Evolutionary conservation across 2,113 vertebrate genomes (phyloP), one percentile per base, ranked within the genome.

Genomic region (Podiceps cristatus): DNA sequence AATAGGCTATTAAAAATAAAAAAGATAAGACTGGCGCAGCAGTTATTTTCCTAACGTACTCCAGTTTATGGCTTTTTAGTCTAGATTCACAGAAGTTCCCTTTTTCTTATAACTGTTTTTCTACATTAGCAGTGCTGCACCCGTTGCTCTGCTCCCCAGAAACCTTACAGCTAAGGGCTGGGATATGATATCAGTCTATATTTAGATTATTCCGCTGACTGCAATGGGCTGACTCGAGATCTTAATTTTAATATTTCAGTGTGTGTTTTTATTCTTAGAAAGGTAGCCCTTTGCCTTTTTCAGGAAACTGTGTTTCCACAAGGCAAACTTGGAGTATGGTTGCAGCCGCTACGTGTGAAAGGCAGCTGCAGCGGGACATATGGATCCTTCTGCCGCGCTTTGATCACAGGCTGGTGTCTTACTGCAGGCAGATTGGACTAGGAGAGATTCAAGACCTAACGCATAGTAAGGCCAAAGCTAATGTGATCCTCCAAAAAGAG

Each of bases 11-110:
- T 95, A 96, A 45, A 85, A 90, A 56, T 44, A 62, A 67, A 64
- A 78, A 53, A 56, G 12, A 47, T 47, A 45, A 69, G 80, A 45
- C 76, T 35, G n/a, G 68, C 52, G 68, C 95, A 82, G 66, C 53
- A 90, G 44, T 94, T 88, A 78, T 92, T 97, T 88, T 62, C 72
- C 69, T 83, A 88, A 75, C 64, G 58, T 33, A 16, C 35, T 86
- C n/a, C 47, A 23, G 23, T 82, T 94, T 86, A 94, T 94, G 73
- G 37, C 45, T 73, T 84, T 77, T 93, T 60, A 80, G 31, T 31
- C 35, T n/a, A 45, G 35, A 85, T 19, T 50, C 6, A 6, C 67
- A 69, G 80, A 93, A 60, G 75, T 45, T n/a, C 29, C n/a, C 7
- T 8, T 15, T 74, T 95, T 81, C 55, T 83, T 37, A 1, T 7